Evolutionary conservation across 2,797 vertebrate genomes (phyloP).

Genomic region (Pseudomugil gertrudae): DNA sequence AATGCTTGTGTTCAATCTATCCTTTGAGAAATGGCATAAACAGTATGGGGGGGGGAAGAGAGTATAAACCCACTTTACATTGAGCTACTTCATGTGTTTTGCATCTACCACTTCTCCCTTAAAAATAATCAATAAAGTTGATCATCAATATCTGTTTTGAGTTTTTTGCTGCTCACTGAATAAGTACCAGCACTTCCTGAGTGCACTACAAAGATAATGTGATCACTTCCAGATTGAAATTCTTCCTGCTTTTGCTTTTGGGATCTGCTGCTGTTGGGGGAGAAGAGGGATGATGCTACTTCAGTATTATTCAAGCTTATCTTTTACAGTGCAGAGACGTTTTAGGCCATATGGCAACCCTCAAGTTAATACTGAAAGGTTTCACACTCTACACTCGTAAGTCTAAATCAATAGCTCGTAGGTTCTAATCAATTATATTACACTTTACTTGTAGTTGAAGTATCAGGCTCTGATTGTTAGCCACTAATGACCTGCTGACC

Average conservation of each 20-base stretch:
- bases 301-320: conserved; percentile 29
- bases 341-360: conserved; percentile 31
- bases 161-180: conserved; percentile 36
- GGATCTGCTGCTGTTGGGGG: conserved; percentile 20
- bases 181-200: conserved; percentile 46
- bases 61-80: conserved; percentile 54
- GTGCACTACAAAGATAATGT: conserved; percentile 43
- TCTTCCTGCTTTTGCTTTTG: conserved; percentile 28
- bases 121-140: conserved; percentile 50
- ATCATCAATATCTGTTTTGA: conserved; percentile 42
- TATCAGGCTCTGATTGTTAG: conserved; percentile 54
- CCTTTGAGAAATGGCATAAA: conserved; percentile 53
- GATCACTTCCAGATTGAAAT: conserved; percentile 56
- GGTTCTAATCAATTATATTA: conserved; percentile 67
- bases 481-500: conserved; percentile 65
- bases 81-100: conserved; percentile 33
- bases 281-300: conserved; percentile 39
- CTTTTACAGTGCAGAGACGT: conserved; percentile 26
- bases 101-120: conserved; percentile 35
- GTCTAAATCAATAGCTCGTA: conserved; percentile 54
- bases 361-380: conserved; percentile 39
- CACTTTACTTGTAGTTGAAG: conserved; percentile 41
- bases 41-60: neutral
- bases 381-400: conserved; percentile 37
- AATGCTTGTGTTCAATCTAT: conserved; percentile 60